Base-by-base conservation (phyloP, 1,140 invertebrate genomes). In the Atopsyche davidsoni region DNA sequence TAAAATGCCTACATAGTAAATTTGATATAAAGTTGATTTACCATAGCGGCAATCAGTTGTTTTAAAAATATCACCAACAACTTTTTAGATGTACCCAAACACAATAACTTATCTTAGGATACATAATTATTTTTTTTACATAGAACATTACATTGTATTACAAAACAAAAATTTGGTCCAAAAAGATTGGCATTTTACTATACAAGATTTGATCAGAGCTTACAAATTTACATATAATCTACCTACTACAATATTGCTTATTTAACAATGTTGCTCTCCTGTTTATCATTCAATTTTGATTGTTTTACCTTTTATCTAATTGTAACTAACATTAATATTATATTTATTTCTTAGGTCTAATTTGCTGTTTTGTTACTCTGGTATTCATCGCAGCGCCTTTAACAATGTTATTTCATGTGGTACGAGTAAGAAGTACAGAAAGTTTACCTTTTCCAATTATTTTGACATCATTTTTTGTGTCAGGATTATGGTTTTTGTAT, bases 371-470 rank as follows among this genome's bases (percentile, higher is more conserved):
- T 24, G 69, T 89, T 4, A 87, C 86, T 9, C 75, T 90, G 34
- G 58, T 86, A 34, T 89, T 87, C 57, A 86, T 89, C 65, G 85
- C 82, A 21, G 82, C 87, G 31, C 89, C 89, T 16, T 73, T 91
- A 49, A 81, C 80, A 17, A 80, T 82, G 59, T 63, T 91, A 55
- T 74, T 86, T 28, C 82, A 88, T 69, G 87, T 91, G 6, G 76
- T 90, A 41, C 78, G 69, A 67, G 77, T 80, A 6, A 85, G 82
- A 64, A 86, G 76, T 64, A 81, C 84, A 3, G 87, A 89, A 51
- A 82, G 79, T 66, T 73, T 89, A 58, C 87, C 87, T 51, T 86
- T 87, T 65, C 82, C 85, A 13, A 73, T 89, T 51, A 89, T 90
- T 65, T 64, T 85, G 14, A 77, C 81, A 55, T 84, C 83, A 22